A percentile compares a stretch with the other conserved stretches of the same genome.
Evolutionary conservation across 2,888 invertebrate species (phyloP).

Genomic region (Drosophila emarginata): DNA sequence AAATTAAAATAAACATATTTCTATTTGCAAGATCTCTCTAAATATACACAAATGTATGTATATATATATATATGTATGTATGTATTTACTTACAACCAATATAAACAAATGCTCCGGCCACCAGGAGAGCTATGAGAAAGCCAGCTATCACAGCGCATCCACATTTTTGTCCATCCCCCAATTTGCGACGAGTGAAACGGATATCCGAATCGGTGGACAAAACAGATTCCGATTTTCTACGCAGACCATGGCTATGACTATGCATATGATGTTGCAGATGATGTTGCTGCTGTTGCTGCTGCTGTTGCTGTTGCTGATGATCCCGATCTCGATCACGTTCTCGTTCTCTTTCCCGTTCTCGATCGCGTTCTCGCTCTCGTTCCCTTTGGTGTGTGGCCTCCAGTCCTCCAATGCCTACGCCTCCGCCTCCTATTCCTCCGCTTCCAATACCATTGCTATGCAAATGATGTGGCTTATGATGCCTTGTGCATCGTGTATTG

Average conservation of each 20-base stretch:
- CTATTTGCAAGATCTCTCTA: no score
- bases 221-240: slow-evolving; percentile 88
- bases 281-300: slow-evolving; percentile 44
- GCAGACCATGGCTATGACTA: slow-evolving; percentile 62
- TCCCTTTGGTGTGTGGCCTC: slow-evolving; percentile 29
- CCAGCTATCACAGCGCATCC: slow-evolving; percentile 94
- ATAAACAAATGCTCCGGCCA: slow-evolving; percentile 87
- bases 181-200: slow-evolving; percentile 92
- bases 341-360: slow-evolving; percentile 19
- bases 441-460: slow-evolving; percentile 52
- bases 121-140: slow-evolving; percentile 90
- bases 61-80: no score
- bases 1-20: no score
- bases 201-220: slow-evolving; percentile 94
- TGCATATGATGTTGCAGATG: slow-evolving; percentile 59
- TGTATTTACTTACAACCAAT: slow-evolving; percentile 85
- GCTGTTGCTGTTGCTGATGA: slow-evolving; percentile 38
- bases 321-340: slow-evolving; percentile 15
- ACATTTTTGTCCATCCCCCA: slow-evolving; percentile 92
- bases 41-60: no score
- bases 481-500: slow-evolving; percentile 81
- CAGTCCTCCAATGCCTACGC: slow-evolving; percentile 16
- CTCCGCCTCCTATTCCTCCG: background rate
- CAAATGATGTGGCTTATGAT: slow-evolving; percentile 78
- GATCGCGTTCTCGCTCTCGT: slow-evolving; percentile 40